Conservation (phyloP, 2,888 invertebrate genomes). For the Trachelus iudaicus region DNA sequence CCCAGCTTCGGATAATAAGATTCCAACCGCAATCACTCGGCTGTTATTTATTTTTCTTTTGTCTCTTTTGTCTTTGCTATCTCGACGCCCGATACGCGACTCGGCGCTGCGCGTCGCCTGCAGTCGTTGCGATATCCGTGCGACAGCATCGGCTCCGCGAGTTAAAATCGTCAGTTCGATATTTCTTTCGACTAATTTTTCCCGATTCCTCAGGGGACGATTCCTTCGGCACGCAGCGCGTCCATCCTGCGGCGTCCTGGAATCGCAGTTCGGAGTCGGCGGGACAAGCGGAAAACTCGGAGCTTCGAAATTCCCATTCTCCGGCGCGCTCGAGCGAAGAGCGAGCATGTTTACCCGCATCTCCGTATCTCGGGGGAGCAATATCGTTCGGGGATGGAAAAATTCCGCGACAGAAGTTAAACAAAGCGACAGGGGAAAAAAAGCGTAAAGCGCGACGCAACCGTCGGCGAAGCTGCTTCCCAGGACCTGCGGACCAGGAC, state of each 20-base stretch:
- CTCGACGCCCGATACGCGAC: not conserved
- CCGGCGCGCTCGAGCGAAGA: not conserved
- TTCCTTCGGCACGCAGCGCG: not conserved
- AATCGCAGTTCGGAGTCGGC: not conserved
- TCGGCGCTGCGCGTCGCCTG: not conserved
- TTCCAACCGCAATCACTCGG: conserved; percentile 52
- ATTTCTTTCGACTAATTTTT: not conserved
- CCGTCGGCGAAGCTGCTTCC: not conserved
- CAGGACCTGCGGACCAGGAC: not conserved
- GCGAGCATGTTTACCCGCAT: conserved; percentile 3
- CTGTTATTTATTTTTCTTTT: conserved; percentile 30
- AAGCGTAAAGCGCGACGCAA: not conserved
- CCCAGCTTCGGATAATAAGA: conserved; percentile 52
- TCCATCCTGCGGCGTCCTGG: not conserved
- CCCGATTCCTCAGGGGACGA: not conserved
- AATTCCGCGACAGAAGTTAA: conserved; percentile 62
- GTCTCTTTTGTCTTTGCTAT: not conserved
- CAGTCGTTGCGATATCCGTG: no score
- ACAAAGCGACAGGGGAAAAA: conserved; percentile 52
- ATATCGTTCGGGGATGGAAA: conserved; percentile 54
- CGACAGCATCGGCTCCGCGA: not conserved
- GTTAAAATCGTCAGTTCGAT: not conserved
- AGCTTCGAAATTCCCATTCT: not conserved
- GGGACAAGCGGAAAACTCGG: not conserved
- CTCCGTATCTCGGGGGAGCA: conserved; percentile 54